Conservation (phyloP, 2,797 vertebrate species). For the Neoniphon sammara region DNA sequence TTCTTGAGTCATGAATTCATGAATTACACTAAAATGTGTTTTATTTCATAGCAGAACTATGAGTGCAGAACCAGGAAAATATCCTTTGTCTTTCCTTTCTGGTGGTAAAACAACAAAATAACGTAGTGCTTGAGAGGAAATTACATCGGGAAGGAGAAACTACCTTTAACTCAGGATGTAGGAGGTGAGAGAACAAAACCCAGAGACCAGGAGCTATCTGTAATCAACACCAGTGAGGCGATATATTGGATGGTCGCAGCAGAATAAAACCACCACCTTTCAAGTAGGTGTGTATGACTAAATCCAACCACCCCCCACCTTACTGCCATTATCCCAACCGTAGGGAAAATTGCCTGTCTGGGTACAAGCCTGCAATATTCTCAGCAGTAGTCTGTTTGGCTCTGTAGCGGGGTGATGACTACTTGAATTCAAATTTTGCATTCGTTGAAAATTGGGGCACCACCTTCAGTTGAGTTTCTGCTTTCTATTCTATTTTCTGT, state of each 20-base stretch:
- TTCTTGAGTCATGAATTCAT: not conserved
- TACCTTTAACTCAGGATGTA: conserved; percentile 46
- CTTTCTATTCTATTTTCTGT: too few relatives aligned
- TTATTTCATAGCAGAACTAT: conserved; percentile 23
- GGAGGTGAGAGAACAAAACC: conserved; percentile 53
- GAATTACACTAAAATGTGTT: conserved; percentile 23
- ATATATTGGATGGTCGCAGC: conserved; percentile 69
- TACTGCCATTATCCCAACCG: conserved; percentile 77
- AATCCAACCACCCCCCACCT: conserved; percentile 65
- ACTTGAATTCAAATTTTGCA: too few relatives aligned
- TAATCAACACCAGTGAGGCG: conserved; percentile 78
- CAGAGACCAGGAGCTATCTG: conserved; percentile 65
- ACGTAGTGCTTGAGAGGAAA: conserved; percentile 29
- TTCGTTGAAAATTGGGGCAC: too few relatives aligned
- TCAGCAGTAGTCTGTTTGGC: conserved; percentile 76
- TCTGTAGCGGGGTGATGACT: conserved; percentile 3
- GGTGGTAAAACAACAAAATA: conserved; percentile 45
- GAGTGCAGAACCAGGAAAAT: conserved; percentile 35
- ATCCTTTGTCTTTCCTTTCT: conserved; percentile 17
- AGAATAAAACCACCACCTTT: conserved; percentile 75
- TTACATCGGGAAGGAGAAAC: conserved; percentile 32
- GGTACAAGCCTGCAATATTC: conserved; percentile 77
- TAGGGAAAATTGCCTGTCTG: conserved; percentile 80
- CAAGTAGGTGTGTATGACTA: conserved; percentile 71
- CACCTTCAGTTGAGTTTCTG: too few relatives aligned